These are phyloP conservation scores for Emydoidea blandingii DNA, from an alignment of 2,797 vertebrate species.

Conservation along the genomic window DNA sequence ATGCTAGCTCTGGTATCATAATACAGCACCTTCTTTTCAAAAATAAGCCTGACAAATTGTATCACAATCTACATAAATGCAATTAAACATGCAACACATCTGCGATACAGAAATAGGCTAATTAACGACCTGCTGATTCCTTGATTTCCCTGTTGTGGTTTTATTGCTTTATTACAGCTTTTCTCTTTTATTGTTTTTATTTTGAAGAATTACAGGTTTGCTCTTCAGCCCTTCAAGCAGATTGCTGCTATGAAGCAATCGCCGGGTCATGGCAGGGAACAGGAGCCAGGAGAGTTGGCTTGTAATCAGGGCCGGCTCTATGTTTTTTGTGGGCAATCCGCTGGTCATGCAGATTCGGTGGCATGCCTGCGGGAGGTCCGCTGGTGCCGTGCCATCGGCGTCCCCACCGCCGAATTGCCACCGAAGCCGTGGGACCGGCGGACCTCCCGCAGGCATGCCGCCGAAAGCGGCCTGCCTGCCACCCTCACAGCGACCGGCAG, in stretches of 20 bases:
- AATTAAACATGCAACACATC: slow-evolving; percentile 20
- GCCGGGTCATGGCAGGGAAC: not conserved
- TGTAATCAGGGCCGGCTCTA: not conserved
- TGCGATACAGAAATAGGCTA: slow-evolving; percentile 43
- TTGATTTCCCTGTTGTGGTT: slow-evolving; percentile 52
- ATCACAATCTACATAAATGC: not conserved
- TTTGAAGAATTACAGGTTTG: slow-evolving; percentile 1
- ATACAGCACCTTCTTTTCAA: not conserved
- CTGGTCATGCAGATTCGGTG: no score
- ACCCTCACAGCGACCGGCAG: no score
- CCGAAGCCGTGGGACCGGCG: no score
- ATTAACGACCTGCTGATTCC: slow-evolving; percentile 48
- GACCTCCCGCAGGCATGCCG: no score
- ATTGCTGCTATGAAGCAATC: not conserved
- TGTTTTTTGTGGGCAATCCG: no score
- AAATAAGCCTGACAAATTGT: not conserved
- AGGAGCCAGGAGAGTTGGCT: not conserved
- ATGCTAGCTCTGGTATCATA: not conserved
- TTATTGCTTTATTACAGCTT: not conserved
- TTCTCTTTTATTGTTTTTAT: not conserved
- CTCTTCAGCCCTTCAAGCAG: not conserved
- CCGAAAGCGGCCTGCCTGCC: no score
- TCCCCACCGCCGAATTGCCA: no score
- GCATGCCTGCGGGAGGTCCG: no score
- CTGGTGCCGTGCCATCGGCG: no score